Conservation (phyloP, 1,140 invertebrate species). For the Drosophila orosa region DNA sequence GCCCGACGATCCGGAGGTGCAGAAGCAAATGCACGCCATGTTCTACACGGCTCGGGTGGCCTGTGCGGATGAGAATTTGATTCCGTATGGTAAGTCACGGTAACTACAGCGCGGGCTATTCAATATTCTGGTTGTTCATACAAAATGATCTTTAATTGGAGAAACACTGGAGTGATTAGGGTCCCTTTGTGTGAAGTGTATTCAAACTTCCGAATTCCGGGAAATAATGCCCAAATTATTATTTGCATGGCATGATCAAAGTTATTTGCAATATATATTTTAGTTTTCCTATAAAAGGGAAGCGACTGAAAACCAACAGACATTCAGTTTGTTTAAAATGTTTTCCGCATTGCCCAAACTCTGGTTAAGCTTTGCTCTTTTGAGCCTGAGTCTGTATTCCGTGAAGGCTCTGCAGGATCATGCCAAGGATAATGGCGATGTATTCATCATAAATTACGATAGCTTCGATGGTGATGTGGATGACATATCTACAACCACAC, state of each 20-base stretch:
- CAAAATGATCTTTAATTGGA: slow-evolving; percentile 19
- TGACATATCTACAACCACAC: slow-evolving; percentile 65
- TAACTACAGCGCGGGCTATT: not conserved
- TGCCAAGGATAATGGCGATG: slow-evolving; percentile 67
- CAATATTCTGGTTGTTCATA: not conserved
- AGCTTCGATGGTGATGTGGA: slow-evolving; percentile 71
- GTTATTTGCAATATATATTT: slow-evolving; percentile 16
- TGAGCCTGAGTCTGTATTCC: slow-evolving; percentile 8
- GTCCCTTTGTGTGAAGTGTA: slow-evolving; percentile 33
- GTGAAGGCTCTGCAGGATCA: slow-evolving; percentile 41
- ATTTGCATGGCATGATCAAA: slow-evolving; percentile 40
- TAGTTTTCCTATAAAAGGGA: slow-evolving; percentile 14
- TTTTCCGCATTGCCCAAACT: slow-evolving; percentile 10
- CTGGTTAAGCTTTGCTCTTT: slow-evolving; percentile 6
- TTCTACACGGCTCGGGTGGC: slow-evolving; percentile 40
- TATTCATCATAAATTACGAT: slow-evolving; percentile 70
- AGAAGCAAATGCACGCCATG: slow-evolving; percentile 38
- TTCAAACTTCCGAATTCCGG: slow-evolving; percentile 30
- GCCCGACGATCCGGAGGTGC: slow-evolving; percentile 54
- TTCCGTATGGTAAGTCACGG: slow-evolving; percentile 58
- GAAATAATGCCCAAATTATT: slow-evolving; percentile 31
- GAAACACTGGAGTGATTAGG: slow-evolving; percentile 8
- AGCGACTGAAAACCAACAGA: not conserved
- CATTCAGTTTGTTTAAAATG: slow-evolving; percentile 42
- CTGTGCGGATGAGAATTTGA: slow-evolving; percentile 56